Base-by-base conservation (phyloP, 2,113 vertebrate genomes). In the Pelmatolapia mariae region DNA sequence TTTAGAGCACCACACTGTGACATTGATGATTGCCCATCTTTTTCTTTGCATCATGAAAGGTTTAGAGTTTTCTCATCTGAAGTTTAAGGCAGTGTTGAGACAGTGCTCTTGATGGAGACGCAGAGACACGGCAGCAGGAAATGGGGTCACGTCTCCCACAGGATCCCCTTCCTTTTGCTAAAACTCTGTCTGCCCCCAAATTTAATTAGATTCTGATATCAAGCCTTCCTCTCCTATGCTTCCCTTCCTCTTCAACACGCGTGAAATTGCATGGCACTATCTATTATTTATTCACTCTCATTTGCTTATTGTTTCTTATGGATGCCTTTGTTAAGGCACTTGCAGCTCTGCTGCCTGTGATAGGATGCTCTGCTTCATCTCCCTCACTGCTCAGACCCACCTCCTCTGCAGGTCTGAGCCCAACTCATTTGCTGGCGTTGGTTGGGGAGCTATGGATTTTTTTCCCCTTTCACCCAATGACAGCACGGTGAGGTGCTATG, bases 401-500 rank as follows among this genome's bases (percentile, higher is more conserved):
- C 93, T 94, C 94, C 93, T 92, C 93, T 95, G 94, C 95, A 93
- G 93, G 93, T 93, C 94, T 83, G 92, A 94, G 93, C 78, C 68
- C 93, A 95, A 96, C 87, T 94, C 96, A 94, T 95, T 95, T 94
- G 96, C 97, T 94, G 96, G 94, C 96, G 94, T 96, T 96, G 96
- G 96, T 96, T 95, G 93, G 96, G 96, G 97, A 97, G 97, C 97
- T 97, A 97, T 96, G 96, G 97, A 97, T 97, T 97, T 97, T 98
- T 91, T 83, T 53, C 86, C 86, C 84, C 85, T 87, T 94, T 91
- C 91, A 89, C 97, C 97, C 98, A 97, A 97, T 98, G 97, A 98
- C 97, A 97, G 97, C 97, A 96, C 96, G 87, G 97, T 97, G 96
- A 97, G 96, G 95, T 97, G 97, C 97, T 98, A 98, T 98, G 98